Percentiles rank a stretch among this genome's conserved stretches.
Evolutionary conservation across 2,797 vertebrate species (phyloP).

Genomic region (Agapornis canus): DNA sequence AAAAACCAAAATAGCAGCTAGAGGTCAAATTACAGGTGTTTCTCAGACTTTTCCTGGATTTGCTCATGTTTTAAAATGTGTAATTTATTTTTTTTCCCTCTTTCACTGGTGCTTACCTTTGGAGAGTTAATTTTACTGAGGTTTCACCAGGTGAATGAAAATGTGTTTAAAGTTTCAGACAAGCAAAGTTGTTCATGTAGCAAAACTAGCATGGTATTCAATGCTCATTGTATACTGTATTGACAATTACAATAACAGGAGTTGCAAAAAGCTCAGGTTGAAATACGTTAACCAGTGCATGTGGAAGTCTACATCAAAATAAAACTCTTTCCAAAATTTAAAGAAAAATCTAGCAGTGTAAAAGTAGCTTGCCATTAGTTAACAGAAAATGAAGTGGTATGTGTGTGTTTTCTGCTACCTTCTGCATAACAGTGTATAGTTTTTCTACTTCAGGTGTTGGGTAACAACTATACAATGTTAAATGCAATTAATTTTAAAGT

Average conservation of each 20-base stretch:
- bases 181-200: neutral
- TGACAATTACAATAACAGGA: neutral
- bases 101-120: slow-evolving; percentile 10
- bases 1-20: neutral
- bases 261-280: neutral
- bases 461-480: slow-evolving; percentile 57
- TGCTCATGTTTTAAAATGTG: slow-evolving; percentile 1
- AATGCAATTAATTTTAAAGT: slow-evolving; percentile 56
- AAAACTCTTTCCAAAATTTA: neutral
- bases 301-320: neutral
- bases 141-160: neutral
- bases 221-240: neutral
- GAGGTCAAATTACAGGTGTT: neutral
- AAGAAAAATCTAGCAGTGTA: neutral
- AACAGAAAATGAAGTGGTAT: neutral
- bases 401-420: slow-evolving; percentile 30
- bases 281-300: neutral
- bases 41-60: neutral
- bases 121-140: neutral
- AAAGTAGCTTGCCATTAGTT: slow-evolving; percentile 26
- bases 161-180: neutral
- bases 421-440: slow-evolving; percentile 53
- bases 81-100: neutral
- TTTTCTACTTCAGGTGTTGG: slow-evolving; percentile 46
- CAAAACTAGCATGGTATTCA: neutral